Evolutionary conservation across 2,888 invertebrate genomes (phyloP), one percentile per base, ranked within the genome.

Genomic region (Troglohyphantes excavatus): DNA sequence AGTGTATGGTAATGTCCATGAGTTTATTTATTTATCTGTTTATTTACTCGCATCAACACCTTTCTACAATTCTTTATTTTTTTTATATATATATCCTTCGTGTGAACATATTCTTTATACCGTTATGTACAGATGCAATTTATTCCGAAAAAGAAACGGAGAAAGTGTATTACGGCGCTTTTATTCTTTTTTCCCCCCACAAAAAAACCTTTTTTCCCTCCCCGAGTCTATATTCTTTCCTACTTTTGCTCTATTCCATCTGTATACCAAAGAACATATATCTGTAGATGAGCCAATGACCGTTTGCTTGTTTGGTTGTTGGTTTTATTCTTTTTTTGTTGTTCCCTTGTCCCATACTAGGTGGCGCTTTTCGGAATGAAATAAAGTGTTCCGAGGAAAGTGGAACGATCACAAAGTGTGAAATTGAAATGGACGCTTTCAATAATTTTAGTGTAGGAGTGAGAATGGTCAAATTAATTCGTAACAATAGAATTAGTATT

Each of bases 11-110:
- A 89, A 89, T 89, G 88, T 82, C 88, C 82, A 70, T 89, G 82
- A 75, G 82, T 83, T 75, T 81, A 82, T 89, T 87, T 88, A 88
- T 88, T 89, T 89, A 76, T 89, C 82, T 89, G 88, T 89, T 89
- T 89, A 89, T 89, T 89, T 83, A 76, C 82, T 13, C 68, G 75
- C 88, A 89, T 89, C 88, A 89, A 89, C 88, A 89, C 88, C 88
- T 81, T 26, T 68, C 63, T 46, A 65, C 59, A 53, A 33, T 26
- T 85, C 63, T 85, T 70, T 78, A 63, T 78, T 87, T 79, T 67
- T 72, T 81, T 81, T 67, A 73, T 33, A 39, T 26, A 26, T 63
- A n/a, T n/a, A 39, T 23, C 67, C 43, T 46, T 84, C 73, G 59
- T 75, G 73, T 70, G 88, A 89, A 83, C 76, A 61, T 83, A 76